Conservation (phyloP, 2,888 invertebrate genomes). For the Pherbina coryleti region DNA sequence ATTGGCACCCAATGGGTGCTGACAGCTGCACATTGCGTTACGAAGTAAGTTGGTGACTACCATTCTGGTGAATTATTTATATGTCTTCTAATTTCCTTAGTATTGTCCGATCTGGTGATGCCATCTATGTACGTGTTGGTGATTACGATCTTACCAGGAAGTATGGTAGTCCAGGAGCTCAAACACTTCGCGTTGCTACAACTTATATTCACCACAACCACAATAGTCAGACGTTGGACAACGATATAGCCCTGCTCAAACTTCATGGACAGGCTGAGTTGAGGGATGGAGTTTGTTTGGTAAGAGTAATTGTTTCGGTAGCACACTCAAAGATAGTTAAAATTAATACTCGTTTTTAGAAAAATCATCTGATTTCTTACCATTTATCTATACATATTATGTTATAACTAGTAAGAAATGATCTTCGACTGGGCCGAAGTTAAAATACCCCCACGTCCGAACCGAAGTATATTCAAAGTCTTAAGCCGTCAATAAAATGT, state of each 20-base stretch:
- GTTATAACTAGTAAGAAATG: no score
- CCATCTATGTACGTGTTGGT: slow-evolving; percentile 92
- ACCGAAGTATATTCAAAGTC: no score
- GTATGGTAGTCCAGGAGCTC: slow-evolving; percentile 91
- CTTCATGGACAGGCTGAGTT: slow-evolving; percentile 90
- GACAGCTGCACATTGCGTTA: slow-evolving; percentile 94
- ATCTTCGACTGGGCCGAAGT: no score
- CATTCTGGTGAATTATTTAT: background rate
- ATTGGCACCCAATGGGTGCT: slow-evolving; percentile 96
- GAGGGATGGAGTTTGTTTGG: slow-evolving; percentile 79
- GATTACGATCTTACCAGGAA: slow-evolving; percentile 92
- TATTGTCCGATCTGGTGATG: slow-evolving; percentile 93
- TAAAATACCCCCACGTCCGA: no score
- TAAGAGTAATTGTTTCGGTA: slow-evolving; percentile 43
- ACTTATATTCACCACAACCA: slow-evolving; percentile 97
- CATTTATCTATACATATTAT: no score
- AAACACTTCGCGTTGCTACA: slow-evolving; percentile 90
- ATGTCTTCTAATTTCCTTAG: slow-evolving; percentile 68
- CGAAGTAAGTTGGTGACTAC: slow-evolving; percentile 77
- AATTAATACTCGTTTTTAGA: no score
- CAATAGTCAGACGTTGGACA: slow-evolving; percentile 93
- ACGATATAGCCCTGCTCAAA: slow-evolving; percentile 92
- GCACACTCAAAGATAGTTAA: background rate
- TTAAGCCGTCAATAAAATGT: no score
- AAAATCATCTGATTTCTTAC: no score